Percentiles rank a stretch among this genome's conserved stretches.
phyloP scores from a whole-genome alignment of 1,140 invertebrate species.

The Geopemphigus sp. region DNA sequence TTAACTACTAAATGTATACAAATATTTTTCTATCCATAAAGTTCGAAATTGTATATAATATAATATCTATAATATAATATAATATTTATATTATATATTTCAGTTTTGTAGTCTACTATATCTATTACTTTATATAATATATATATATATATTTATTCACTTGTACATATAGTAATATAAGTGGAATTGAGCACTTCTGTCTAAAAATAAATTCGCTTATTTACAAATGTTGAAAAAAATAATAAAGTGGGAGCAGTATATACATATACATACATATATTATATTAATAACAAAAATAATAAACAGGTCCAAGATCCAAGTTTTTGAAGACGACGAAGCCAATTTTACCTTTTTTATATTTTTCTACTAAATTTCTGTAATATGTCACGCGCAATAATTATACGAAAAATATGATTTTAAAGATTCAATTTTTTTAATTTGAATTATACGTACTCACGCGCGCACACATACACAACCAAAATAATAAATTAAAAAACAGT shows the following conservation, averaged over 20 bases:
- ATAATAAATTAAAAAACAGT: neutral
- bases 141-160: slow-evolving; percentile 7
- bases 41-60: too few relatives aligned
- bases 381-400: too few relatives aligned
- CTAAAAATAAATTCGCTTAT: slow-evolving; percentile 40
- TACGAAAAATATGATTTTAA: neutral
- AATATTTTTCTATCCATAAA: too few relatives aligned
- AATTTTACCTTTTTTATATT: neutral
- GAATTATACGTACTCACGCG: neutral
- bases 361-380: neutral
- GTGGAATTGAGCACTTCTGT: neutral
- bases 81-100: too few relatives aligned
- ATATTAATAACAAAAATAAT: slow-evolving; percentile 37
- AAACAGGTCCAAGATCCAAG: slow-evolving; percentile 34
- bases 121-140: too few relatives aligned
- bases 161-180: neutral
- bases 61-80: too few relatives aligned
- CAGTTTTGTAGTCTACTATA: too few relatives aligned
- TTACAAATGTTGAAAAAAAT: neutral
- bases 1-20: too few relatives aligned
- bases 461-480: neutral
- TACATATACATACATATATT: neutral
- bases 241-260: slow-evolving; percentile 27
- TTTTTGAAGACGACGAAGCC: neutral
- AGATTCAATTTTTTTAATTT: neutral